Conservation (phyloP, 2,113 vertebrate genomes). For the Sebastes schlegelii region DNA sequence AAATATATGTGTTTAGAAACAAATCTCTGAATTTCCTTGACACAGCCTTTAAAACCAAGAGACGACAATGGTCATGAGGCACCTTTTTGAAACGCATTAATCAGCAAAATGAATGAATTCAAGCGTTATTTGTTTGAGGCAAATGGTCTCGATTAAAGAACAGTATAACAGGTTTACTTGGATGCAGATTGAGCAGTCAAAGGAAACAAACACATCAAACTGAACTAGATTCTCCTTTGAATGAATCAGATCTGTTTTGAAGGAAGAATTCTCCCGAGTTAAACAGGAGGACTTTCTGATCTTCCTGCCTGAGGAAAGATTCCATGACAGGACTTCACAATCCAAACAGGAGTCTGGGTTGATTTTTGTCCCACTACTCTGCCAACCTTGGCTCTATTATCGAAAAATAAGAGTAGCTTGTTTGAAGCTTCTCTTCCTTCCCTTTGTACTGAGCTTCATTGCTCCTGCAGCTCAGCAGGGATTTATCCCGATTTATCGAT, state of each 20-base stretch:
- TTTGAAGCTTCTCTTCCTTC: slow-evolving; percentile 24
- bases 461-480: not conserved
- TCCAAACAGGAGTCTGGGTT: slow-evolving; percentile 2
- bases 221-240: slow-evolving; percentile 4
- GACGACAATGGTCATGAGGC: too few relatives aligned
- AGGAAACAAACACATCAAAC: slow-evolving; percentile 17
- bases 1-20: too few relatives aligned
- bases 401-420: slow-evolving; percentile 15
- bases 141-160: too few relatives aligned
- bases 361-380: slow-evolving; percentile 6
- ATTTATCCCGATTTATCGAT: slow-evolving; percentile 9
- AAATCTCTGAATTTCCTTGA: too few relatives aligned
- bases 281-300: slow-evolving; percentile 22
- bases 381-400: slow-evolving; percentile 6
- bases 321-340: slow-evolving; percentile 21
- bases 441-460: not conserved
- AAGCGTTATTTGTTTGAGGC: too few relatives aligned
- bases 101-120: too few relatives aligned
- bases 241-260: not conserved
- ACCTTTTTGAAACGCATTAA: too few relatives aligned
- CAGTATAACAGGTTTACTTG: too few relatives aligned
- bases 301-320: slow-evolving; percentile 16
- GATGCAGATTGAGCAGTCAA: too few relatives aligned
- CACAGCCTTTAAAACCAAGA: too few relatives aligned
- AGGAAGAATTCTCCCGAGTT: slow-evolving; percentile 2